phyloP scores from a whole-genome alignment of 2,113 vertebrate genomes.

The Seriola rivoliana region DNA sequence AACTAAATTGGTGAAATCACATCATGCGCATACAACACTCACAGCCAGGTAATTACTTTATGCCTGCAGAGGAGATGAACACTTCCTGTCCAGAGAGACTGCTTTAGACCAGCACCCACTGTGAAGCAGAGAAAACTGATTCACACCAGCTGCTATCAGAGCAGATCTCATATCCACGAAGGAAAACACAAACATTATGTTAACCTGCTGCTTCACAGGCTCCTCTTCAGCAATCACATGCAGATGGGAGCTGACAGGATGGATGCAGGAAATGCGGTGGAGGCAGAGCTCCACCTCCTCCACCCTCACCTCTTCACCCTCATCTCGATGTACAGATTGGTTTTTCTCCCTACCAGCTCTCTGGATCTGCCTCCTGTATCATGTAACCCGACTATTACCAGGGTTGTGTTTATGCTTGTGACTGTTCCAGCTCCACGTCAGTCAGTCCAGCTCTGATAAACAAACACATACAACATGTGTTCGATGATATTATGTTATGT shows the following conservation, averaged over 20 bases:
- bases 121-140: neutral
- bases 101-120: neutral
- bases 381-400: too few relatives aligned
- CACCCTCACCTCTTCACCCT: neutral
- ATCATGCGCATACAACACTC: neutral
- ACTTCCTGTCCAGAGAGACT: constrained; percentile 19
- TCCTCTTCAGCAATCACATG: neutral
- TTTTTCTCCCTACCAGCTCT: too few relatives aligned
- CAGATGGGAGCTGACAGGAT: neutral
- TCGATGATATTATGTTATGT: too few relatives aligned
- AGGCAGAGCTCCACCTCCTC: neutral
- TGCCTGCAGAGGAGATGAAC: constrained; percentile 23
- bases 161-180: neutral
- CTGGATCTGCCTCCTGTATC: too few relatives aligned
- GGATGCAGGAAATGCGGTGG: neutral
- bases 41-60: constrained; percentile 22
- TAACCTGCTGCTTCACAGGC: neutral
- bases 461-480: too few relatives aligned
- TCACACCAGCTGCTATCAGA: neutral
- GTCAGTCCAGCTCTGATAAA: too few relatives aligned
- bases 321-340: neutral
- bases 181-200: constrained; percentile 2
- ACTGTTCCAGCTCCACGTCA: too few relatives aligned
- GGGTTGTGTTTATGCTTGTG: too few relatives aligned
- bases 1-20: neutral